Evolutionary conservation across 1,140 invertebrate species (phyloP).

Genomic region (Macrobrachium nipponense): DNA sequence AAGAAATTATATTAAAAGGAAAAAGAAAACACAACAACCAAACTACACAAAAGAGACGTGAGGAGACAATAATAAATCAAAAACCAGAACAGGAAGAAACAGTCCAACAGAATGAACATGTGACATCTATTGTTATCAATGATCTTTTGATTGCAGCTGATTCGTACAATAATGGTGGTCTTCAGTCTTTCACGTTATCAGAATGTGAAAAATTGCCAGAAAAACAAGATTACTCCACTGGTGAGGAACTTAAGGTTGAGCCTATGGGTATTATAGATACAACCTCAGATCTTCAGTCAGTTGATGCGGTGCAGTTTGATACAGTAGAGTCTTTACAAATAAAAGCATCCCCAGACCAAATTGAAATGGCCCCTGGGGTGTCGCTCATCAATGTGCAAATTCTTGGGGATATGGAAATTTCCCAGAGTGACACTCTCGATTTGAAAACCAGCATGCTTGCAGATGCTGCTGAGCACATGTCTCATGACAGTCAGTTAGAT

Average conservation of each 20-base stretch:
- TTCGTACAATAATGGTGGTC: slow-evolving; percentile 47
- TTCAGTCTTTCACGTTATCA: slow-evolving; percentile 50
- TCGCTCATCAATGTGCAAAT: slow-evolving; percentile 55
- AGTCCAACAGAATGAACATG: slow-evolving; percentile 44
- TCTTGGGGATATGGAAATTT: slow-evolving; percentile 54
- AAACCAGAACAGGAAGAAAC: slow-evolving; percentile 13
- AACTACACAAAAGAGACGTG: not conserved
- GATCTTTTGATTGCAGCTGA: slow-evolving; percentile 56
- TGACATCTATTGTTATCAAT: slow-evolving; percentile 59
- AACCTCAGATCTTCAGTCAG: slow-evolving; percentile 32
- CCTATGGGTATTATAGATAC: slow-evolving; percentile 51
- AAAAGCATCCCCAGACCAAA: slow-evolving; percentile 64
- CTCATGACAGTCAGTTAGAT: slow-evolving; percentile 26
- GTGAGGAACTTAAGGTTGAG: slow-evolving; percentile 53
- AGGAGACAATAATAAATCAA: slow-evolving; percentile 27
- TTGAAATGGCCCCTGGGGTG: slow-evolving; percentile 62
- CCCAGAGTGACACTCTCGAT: slow-evolving; percentile 37
- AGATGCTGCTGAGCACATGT: slow-evolving; percentile 28
- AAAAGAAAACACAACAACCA: slow-evolving; percentile 33
- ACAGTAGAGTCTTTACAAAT: slow-evolving; percentile 54
- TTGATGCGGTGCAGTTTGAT: slow-evolving; percentile 52
- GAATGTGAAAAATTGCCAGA: slow-evolving; percentile 53
- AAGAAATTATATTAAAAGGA: slow-evolving; percentile 31
- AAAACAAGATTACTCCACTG: slow-evolving; percentile 31
- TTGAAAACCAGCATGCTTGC: slow-evolving; percentile 35